Base-by-base conservation (phyloP, 2,888 invertebrate genomes). In the Gibbula magus region DNA sequence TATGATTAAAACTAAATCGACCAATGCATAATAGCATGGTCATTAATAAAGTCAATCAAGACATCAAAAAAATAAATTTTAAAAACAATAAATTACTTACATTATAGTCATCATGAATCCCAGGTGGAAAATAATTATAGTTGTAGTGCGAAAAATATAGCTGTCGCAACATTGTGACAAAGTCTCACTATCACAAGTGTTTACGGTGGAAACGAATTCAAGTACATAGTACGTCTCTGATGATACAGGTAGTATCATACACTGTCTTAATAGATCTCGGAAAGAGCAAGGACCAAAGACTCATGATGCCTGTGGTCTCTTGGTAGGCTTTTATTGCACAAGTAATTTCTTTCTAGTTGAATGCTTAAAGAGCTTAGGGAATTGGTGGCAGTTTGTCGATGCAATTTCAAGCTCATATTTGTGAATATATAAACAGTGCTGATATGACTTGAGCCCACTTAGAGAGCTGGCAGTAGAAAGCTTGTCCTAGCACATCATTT, bases 271-370 rank as follows among this genome's bases (percentile, higher is more conserved):
- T 39, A 70, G 39, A 70, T 70, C 70, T 13, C 10, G 39, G 25
- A 70, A 70, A 70, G 70, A 70, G 70, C 70, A 70, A 10, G 35
- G 70, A 39, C 35, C 70, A 70, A 4, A 45, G 45, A 45, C 39
- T 39, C 39, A 35, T 7, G 70, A 70, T 70, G 70, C 39, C 10
- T 10, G 35, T 18, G 20, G 39, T 70, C 70, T 35, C 70, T n/a
- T n/a, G 35, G 35, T 35, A 70, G 70, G 70, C 70, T 70, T 70
- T 70, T 70, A 70, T 70, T 70, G 70, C 70, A 70, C 70, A 70
- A 70, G 70, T 70, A 70, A 70, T 70, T 70, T 70, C 70, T 70
- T 70, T 70, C 70, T 70, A 70, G 35, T 39, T 70, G 70, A 70
- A 70, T 70, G 70, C 20, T 20, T 70, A 70, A 70, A 35, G 35